Base-by-base conservation (phyloP, 53 echinoderm and acorn worm species). In the Temnopleurus reevesii region DNA sequence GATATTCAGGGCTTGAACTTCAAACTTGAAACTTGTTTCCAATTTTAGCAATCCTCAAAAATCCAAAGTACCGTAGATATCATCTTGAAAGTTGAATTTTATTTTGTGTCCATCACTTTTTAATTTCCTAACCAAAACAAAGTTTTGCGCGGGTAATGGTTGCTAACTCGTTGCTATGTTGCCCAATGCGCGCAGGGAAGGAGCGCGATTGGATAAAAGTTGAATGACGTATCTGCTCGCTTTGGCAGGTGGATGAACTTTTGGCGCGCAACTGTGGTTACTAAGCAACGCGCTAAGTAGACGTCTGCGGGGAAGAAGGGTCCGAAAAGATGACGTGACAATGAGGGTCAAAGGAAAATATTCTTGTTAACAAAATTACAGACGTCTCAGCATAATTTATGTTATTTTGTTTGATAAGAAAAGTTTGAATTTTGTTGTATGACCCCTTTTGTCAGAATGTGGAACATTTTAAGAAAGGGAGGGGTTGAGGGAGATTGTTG, bases 171-270 rank as follows among this genome's bases (percentile, higher is more conserved):
- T 71, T 71, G 71, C 43, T 38, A 71, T n/a, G 71, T 36, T 8
- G n/a, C 5, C 5, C 8, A 41, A 41, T 71, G 38, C 71, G 41
- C 71, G 71, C 71, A 41, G n/a, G 41, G 21, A 71, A 21, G 71
- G 7, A 41, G 2, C n/a, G 41, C 71, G 26, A 71, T 71, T 71
- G 71, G 71, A 0, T 10, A 4, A 71, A 41, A 8, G 4, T 71
- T n/a, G 1, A n/a, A 21, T 71, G 36, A 71, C 71, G 21, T 43
- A 71, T 36, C 38, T 38, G 17, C 5, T 23, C 1, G 56, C 63
- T 71, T 41, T 71, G 38, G 41, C 71, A 71, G 36, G 71, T 38
- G 71, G 71, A 36, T 71, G 71, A 41, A 71, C 41, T 41, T 41
- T 41, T 33, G 31, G 71, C 43, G 71, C 71, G 71, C 15, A 71